Conservation (phyloP, 2,113 vertebrate genomes). For the Falcunculus frontatus region DNA sequence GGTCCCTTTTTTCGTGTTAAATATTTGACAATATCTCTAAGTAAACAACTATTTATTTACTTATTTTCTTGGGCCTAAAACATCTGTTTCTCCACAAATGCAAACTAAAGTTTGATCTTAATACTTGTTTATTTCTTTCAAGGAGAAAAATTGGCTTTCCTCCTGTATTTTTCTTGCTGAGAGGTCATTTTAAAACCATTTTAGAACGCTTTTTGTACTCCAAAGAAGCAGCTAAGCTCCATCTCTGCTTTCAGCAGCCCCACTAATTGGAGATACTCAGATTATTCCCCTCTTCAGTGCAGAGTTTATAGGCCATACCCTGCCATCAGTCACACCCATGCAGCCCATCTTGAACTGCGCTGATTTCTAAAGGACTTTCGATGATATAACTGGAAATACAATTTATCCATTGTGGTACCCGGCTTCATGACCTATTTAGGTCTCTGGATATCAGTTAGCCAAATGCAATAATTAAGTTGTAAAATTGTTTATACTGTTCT, state of each 20-base stretch:
- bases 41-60: neutral
- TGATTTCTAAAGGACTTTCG: neutral
- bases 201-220: neutral
- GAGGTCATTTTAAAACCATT: neutral
- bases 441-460: neutral
- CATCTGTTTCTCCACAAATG: neutral
- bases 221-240: neutral
- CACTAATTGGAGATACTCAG: neutral
- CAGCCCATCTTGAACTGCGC: neutral
- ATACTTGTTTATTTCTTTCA: neutral
- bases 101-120: neutral
- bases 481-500: neutral
- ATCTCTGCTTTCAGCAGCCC: neutral
- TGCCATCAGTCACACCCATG: neutral
- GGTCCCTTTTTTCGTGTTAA: neutral
- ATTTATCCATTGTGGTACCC: neutral
- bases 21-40: neutral
- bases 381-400: neutral
- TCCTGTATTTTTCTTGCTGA: neutral
- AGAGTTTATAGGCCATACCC: neutral
- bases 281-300: neutral
- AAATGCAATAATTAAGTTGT: neutral
- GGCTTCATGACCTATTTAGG: neutral
- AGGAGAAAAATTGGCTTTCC: neutral
- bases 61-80: neutral